Percentiles rank a stretch among this genome's conserved stretches.
phyloP scores from a whole-genome alignment of 2,888 invertebrate genomes.

The Agrotis exclamationis region DNA sequence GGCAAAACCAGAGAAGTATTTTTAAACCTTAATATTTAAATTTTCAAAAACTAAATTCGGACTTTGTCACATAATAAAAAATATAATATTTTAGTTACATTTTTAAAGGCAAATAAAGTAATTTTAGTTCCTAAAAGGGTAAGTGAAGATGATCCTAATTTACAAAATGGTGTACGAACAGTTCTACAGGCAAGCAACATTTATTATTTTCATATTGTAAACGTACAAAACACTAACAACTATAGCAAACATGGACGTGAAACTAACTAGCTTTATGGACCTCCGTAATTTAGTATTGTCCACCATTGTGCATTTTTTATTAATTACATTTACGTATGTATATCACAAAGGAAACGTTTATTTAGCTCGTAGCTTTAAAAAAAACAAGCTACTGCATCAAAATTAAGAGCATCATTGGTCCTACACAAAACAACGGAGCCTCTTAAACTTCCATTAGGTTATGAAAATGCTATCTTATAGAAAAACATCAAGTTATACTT shows the following conservation, averaged over 20 bases:
- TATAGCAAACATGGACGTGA: slow-evolving; percentile 85
- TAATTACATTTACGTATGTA: slow-evolving; percentile 81
- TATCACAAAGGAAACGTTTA: slow-evolving; percentile 82
- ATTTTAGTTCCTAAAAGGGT: slow-evolving; percentile 6
- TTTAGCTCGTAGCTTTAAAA: slow-evolving; percentile 73
- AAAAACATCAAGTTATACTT: slow-evolving; percentile 81
- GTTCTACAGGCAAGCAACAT: slow-evolving; percentile 74
- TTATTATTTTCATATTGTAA: slow-evolving; percentile 70
- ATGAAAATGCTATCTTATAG: slow-evolving; percentile 77
- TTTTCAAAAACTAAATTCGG: slow-evolving; percentile 36
- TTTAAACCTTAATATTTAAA: not conserved
- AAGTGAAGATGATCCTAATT: slow-evolving; percentile 33
- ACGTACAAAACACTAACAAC: slow-evolving; percentile 85
- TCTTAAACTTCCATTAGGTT: slow-evolving; percentile 58
- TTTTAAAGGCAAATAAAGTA: slow-evolving; percentile 18
- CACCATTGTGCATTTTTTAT: slow-evolving; percentile 87
- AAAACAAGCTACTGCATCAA: slow-evolving; percentile 71
- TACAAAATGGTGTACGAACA: slow-evolving; percentile 37
- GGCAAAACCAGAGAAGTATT: slow-evolving; percentile 27
- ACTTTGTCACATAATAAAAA: slow-evolving; percentile 38
- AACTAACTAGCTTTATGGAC: slow-evolving; percentile 86
- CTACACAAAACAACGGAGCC: slow-evolving; percentile 74
- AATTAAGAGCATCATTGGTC: slow-evolving; percentile 79
- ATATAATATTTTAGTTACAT: slow-evolving; percentile 21
- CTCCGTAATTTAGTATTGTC: slow-evolving; percentile 89